Evolutionary conservation across 2,888 invertebrate genomes (phyloP), one percentile per base, ranked within the genome.

Genomic region (Leptothorax acervorum): DNA sequence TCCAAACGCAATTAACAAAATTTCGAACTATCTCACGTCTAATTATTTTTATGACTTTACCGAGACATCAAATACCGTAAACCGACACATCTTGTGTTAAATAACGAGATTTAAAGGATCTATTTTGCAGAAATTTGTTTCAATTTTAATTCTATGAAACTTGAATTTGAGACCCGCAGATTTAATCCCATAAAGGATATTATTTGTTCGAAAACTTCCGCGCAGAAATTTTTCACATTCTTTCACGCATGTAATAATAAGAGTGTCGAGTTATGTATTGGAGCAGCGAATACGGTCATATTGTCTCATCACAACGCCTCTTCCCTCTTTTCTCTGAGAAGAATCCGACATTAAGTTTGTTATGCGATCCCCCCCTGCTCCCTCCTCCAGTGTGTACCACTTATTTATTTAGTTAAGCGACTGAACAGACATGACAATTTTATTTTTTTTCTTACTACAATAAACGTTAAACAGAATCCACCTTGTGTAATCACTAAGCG

Each of bases 391-490:
- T 85, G 84, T 73, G 39, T 88, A 87, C 90, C 85, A 92, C 91
- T 92, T 92, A 93, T 92, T 93, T 93, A 91, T 92, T 91, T 90
- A 92, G 87, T 89, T 92, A 91, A 90, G 87, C 86, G 84, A 88
- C 86, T 55, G 63, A 78, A 88, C 86, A 86, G 83, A 92, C 92
- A 92, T 92, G 92, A 93, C 92, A 92, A 55, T 18, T 60, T 57
- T 55, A 23, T 23, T 31, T 60, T 31, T 35, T 35, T 35, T 35
- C 6, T 35, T 70, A 53, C 18, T 65, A 53, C 39, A 65, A 23
- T 76, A 48, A 71, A 70, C 35, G 12, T 73, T 71, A 71, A 79
- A 57, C 78, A 79, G 31, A 76, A 3, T 39, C 18, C 70, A 28
- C n/a, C 31, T 70, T 12, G 28, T 12, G 28, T 78, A 78, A 76